phyloP scores from a whole-genome alignment of 1,140 invertebrate genomes.

The Parapsyche elsis region DNA sequence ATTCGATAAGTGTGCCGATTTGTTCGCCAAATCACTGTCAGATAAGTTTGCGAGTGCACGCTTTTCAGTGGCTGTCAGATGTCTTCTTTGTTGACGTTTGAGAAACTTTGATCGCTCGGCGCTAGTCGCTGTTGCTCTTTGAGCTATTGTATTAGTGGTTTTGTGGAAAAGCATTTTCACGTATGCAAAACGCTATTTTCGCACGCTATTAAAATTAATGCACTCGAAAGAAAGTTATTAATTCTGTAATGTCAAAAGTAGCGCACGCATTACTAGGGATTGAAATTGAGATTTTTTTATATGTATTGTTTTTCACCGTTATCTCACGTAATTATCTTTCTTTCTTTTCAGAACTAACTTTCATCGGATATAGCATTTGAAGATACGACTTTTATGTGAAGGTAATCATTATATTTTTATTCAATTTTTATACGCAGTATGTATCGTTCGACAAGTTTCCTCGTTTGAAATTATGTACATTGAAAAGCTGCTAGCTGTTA shows the following conservation, averaged over 20 bases:
- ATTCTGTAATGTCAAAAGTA: not conserved
- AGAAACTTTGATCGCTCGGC: no score
- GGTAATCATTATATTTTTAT: not conserved
- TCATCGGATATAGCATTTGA: not conserved
- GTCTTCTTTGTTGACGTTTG: no score
- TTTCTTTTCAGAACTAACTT: slow-evolving; percentile 13
- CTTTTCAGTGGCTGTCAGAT: no score
- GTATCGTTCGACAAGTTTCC: no score
- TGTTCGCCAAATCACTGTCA: not conserved
- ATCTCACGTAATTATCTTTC: slow-evolving; percentile 7
- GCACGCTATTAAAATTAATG: slow-evolving; percentile 16
- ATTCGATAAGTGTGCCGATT: not conserved
- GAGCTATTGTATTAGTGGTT: not conserved
- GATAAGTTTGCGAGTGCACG: no score
- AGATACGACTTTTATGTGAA: not conserved
- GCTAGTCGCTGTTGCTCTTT: not conserved
- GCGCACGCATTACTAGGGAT: not conserved
- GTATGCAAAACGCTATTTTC: not conserved
- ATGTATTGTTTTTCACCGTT: not conserved
- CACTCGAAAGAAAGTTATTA: slow-evolving; percentile 10
- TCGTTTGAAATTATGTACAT: no score
- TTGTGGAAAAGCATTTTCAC: not conserved
- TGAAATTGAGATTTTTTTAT: not conserved
- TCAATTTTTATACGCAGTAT: no score
- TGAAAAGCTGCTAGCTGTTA: no score